Evolutionary conservation across 2,113 vertebrate species (phyloP).

Genomic region (Ciconia boyciana): DNA sequence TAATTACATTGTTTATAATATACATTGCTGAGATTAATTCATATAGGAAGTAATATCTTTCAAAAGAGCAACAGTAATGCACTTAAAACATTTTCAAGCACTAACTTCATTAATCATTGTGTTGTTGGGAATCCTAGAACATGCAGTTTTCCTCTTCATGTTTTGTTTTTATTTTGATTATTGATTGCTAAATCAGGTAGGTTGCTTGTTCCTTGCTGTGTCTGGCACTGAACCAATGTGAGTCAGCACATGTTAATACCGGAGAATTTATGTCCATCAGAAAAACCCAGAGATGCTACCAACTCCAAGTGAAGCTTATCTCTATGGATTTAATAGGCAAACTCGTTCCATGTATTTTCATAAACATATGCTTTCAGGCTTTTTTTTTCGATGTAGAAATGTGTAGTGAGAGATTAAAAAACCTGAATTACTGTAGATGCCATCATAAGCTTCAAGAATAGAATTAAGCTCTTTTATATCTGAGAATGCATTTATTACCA

Average conservation of each 20-base stretch:
- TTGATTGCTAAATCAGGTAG: not conserved
- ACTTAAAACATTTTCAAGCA: not conserved
- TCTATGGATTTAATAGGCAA: not conserved
- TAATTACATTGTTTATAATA: not conserved
- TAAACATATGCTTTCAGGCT: not conserved
- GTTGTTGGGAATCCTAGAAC: not conserved
- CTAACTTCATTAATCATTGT: not conserved
- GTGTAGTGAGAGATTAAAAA: not conserved
- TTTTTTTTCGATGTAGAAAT: not conserved
- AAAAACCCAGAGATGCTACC: not conserved
- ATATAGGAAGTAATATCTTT: not conserved
- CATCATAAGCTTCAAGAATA: conserved; percentile 27
- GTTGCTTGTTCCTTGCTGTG: not conserved
- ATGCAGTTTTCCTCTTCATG: not conserved
- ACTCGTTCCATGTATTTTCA: not conserved
- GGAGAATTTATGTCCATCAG: not conserved
- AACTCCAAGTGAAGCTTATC: not conserved
- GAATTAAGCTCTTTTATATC: not conserved
- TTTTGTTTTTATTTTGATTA: not conserved
- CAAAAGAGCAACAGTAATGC: not conserved
- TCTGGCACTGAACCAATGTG: not conserved
- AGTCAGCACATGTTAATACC: not conserved
- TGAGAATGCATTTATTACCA: not conserved
- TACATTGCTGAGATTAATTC: not conserved
- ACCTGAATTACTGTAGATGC: not conserved